phyloP scores from a whole-genome alignment of 2,888 invertebrate genomes.

The Agriotes lineatus region DNA sequence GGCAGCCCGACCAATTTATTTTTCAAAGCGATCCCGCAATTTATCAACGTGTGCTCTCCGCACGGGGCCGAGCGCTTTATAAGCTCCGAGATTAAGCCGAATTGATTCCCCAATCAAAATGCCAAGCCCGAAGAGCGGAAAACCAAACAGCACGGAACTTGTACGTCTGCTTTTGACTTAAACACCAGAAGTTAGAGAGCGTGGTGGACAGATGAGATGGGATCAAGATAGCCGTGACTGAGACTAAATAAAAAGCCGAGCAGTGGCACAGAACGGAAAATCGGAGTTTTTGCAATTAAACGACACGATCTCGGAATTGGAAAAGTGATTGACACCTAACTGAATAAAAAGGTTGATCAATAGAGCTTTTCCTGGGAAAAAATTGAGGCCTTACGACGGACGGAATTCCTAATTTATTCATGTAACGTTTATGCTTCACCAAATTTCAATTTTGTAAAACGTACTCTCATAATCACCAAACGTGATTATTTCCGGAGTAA shows the following conservation, averaged over 20 bases:
- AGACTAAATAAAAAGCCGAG: background rate
- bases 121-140: background rate
- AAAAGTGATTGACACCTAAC: background rate
- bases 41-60: conserved; percentile 12
- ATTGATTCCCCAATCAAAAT: conserved; percentile 15
- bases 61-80: conserved; percentile 4
- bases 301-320: background rate
- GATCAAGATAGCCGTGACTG: background rate
- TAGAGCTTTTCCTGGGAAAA: background rate
- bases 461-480: too few relatives aligned
- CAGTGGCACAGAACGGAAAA: background rate
- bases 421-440: too few relatives aligned
- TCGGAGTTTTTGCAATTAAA: conserved; percentile 9
- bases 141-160: background rate
- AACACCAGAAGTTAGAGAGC: background rate
- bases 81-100: conserved; percentile 17
- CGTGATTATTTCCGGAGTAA: too few relatives aligned
- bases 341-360: background rate
- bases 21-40: conserved; percentile 13
- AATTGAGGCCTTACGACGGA: too few relatives aligned
- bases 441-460: too few relatives aligned
- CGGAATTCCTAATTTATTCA: too few relatives aligned
- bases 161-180: background rate
- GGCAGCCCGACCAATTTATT: conserved; percentile 15
- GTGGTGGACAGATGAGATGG: background rate